Percentiles rank a stretch among this genome's conserved stretches.
phyloP scores from a whole-genome alignment of 64 coral and sea anemone species.

The Hydrozoanthus tunicans region DNA sequence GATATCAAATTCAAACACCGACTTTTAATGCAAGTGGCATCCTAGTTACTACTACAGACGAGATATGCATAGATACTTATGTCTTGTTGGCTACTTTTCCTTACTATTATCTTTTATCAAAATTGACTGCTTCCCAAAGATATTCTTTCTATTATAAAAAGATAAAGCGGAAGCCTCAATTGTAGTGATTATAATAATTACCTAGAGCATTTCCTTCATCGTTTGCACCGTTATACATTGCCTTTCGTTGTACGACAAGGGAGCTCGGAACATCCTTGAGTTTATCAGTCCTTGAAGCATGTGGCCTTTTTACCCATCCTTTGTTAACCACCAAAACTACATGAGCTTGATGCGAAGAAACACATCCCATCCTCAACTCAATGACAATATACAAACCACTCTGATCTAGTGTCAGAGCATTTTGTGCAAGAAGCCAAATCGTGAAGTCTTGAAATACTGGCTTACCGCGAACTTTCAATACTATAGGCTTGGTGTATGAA shows the following conservation, averaged over 20 bases:
- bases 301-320: constrained; percentile 28
- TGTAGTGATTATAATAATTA: neutral
- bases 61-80: no score
- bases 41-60: no score
- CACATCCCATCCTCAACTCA: constrained; percentile 21
- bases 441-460: neutral
- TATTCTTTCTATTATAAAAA: no score
- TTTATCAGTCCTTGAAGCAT: neutral
- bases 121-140: no score
- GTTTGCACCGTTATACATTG: neutral
- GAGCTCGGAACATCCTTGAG: neutral
- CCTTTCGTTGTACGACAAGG: neutral
- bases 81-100: no score
- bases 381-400: neutral
- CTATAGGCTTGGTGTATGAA: no score
- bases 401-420: no score
- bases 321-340: constrained; percentile 37
- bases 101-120: no score
- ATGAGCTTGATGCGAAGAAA: constrained; percentile 20
- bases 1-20: no score
- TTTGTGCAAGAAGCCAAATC: no score
- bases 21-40: no score
- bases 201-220: neutral
- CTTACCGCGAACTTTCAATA: neutral
- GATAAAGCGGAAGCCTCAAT: no score